A percentile compares a stretch with the other conserved stretches of the same genome.
Conservation (phyloP, 2,888 invertebrate genomes). For the Pilophorus perplexus region DNA sequence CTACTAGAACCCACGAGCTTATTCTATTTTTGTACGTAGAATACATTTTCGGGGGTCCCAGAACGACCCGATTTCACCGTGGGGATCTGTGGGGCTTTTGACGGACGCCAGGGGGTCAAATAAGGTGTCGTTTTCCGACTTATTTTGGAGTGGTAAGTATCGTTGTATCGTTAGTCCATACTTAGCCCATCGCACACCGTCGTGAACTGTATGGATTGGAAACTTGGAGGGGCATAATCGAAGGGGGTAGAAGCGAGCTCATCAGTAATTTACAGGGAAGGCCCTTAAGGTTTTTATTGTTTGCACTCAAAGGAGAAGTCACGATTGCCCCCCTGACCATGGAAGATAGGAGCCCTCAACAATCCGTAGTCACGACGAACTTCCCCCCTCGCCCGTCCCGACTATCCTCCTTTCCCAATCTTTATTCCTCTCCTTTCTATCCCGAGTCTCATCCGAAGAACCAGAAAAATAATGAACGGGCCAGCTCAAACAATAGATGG, state of each 20-base stretch:
- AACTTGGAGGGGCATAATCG: not conserved
- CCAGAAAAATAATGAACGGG: conserved; percentile 20
- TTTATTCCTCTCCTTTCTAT: not conserved
- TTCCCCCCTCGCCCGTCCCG: not conserved
- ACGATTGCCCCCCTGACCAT: conserved; percentile 37
- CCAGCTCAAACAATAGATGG: conserved; percentile 19
- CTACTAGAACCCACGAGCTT: too few relatives aligned
- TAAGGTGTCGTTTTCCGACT: too few relatives aligned
- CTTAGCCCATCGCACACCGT: not conserved
- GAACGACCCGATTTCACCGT: too few relatives aligned
- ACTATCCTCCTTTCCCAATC: not conserved
- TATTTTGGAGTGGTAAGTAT: too few relatives aligned
- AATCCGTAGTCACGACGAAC: conserved; percentile 32
- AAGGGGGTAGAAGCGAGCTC: conserved; percentile 6
- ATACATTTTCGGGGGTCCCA: too few relatives aligned
- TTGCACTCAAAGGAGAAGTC: conserved; percentile 40
- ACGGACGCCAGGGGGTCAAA: too few relatives aligned
- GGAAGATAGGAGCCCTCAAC: conserved; percentile 31
- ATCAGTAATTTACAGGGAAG: conserved; percentile 37
- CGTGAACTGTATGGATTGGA: not conserved
- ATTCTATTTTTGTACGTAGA: too few relatives aligned
- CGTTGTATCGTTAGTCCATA: too few relatives aligned
- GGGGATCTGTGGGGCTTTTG: too few relatives aligned
- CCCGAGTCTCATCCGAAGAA: not conserved
- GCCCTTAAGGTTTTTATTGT: conserved; percentile 40